Conservation (phyloP, 2,797 vertebrate species). For the Pyrocephalus nanus region DNA sequence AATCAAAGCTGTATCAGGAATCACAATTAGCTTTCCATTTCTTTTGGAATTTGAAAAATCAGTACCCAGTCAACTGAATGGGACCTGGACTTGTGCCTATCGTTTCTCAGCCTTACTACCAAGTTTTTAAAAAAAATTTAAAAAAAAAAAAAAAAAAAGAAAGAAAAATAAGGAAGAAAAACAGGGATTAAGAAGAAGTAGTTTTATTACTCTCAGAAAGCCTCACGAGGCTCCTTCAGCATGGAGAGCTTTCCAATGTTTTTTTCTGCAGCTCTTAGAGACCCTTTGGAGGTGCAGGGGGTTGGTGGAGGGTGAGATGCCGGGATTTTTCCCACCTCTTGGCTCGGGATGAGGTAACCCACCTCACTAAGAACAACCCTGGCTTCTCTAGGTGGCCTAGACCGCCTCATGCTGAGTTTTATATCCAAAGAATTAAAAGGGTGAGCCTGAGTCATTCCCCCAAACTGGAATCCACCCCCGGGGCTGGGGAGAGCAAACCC, state of each 20-base stretch:
- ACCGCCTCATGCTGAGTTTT: slow-evolving; percentile 31
- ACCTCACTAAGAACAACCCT: background rate
- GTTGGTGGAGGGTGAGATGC: background rate
- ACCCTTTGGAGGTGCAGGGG: background rate
- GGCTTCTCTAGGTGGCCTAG: slow-evolving; percentile 17
- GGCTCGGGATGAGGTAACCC: slow-evolving; percentile 38
- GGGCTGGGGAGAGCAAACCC: background rate
- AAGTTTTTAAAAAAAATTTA: accelerated
- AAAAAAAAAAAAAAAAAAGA: background rate
- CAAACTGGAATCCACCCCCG: background rate
- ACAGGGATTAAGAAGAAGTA: background rate
- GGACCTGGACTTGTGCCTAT: background rate
- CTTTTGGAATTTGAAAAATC: background rate
- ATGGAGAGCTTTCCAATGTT: background rate
- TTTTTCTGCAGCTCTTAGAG: background rate
- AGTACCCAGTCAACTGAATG: background rate
- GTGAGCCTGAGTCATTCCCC: slow-evolving; percentile 26
- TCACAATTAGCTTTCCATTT: background rate
- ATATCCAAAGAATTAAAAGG: background rate
- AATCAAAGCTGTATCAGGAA: background rate
- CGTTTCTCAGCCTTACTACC: background rate
- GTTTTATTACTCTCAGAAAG: background rate
- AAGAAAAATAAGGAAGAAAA: background rate
- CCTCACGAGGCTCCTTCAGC: background rate
- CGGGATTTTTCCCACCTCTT: background rate